phyloP scores from a whole-genome alignment of 1,140 invertebrate genomes.

The Neomicropteryx cornuta region DNA sequence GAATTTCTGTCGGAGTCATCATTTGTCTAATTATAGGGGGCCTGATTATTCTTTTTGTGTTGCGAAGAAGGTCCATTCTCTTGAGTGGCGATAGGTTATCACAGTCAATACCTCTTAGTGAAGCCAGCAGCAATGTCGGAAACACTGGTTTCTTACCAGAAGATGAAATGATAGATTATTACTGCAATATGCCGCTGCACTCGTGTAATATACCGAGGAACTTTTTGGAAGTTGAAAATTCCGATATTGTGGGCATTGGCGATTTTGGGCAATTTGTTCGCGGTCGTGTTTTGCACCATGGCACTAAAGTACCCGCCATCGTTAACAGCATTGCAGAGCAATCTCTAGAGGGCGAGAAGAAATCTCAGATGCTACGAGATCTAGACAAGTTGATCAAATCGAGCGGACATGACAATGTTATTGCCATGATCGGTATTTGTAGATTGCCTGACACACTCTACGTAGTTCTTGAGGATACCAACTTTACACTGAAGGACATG shows the following conservation, averaged over 20 bases:
- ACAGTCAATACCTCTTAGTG: constrained; percentile 37
- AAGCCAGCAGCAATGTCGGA: constrained; percentile 42
- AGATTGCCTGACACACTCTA: constrained; percentile 62
- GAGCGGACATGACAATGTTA: constrained; percentile 56
- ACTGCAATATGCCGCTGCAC: constrained; percentile 61
- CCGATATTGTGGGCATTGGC: constrained; percentile 56
- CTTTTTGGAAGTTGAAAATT: constrained; percentile 53
- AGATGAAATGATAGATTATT: constrained; percentile 55
- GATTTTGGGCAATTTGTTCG: constrained; percentile 63
- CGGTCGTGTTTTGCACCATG: constrained; percentile 50
- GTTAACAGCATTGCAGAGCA: constrained; percentile 41
- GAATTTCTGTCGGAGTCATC: constrained; percentile 34
- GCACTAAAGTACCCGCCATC: constrained; percentile 23
- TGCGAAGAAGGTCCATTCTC: constrained; percentile 25
- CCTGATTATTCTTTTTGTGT: constrained; percentile 29
- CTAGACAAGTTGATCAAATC: constrained; percentile 58
- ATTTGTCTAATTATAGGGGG: constrained; percentile 31
- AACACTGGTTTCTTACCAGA: constrained; percentile 65
- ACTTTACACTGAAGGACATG: constrained; percentile 54
- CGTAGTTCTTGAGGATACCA: constrained; percentile 56
- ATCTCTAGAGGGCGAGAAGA: constrained; percentile 47
- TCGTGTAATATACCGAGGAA: constrained; percentile 61
- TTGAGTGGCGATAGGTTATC: constrained; percentile 28
- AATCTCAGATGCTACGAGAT: constrained; percentile 57
- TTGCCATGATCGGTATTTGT: constrained; percentile 66